A percentile compares a stretch with the other conserved stretches of the same genome.
Conservation (phyloP, 2,797 vertebrate genomes). For the Emydoidea blandingii region DNA sequence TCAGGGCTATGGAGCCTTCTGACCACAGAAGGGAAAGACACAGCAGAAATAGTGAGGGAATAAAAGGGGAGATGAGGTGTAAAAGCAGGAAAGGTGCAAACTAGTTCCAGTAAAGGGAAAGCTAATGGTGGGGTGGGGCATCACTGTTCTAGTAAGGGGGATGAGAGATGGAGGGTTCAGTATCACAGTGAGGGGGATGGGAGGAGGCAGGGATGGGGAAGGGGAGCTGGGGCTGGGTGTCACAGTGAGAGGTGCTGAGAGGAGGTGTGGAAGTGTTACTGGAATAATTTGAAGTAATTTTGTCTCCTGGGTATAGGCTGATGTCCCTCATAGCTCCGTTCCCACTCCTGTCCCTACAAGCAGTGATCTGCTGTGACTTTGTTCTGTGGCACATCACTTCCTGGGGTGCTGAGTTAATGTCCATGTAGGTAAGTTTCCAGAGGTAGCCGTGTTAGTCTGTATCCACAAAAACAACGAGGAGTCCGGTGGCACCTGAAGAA, state of each 20-base stretch:
- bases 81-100: not conserved
- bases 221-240: not conserved
- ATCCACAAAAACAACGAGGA: no score
- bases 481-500: no score
- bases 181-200: not conserved
- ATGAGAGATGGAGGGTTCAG: not conserved
- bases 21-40: not conserved
- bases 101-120: not conserved
- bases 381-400: not conserved
- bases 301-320: not conserved
- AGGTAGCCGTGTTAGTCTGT: no score
- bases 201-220: not conserved
- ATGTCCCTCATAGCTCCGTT: not conserved
- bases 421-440: not conserved
- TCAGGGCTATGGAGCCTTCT: not conserved
- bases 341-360: not conserved
- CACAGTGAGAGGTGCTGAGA: not conserved
- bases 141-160: not conserved
- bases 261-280: not conserved
- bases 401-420: rapidly evolving
- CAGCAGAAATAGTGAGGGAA: not conserved
- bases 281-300: not conserved
- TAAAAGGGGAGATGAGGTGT: not conserved
- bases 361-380: not conserved
- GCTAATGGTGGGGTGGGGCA: not conserved